Conservation (phyloP, 2,888 invertebrate genomes). For the Corbicula japonica region DNA sequence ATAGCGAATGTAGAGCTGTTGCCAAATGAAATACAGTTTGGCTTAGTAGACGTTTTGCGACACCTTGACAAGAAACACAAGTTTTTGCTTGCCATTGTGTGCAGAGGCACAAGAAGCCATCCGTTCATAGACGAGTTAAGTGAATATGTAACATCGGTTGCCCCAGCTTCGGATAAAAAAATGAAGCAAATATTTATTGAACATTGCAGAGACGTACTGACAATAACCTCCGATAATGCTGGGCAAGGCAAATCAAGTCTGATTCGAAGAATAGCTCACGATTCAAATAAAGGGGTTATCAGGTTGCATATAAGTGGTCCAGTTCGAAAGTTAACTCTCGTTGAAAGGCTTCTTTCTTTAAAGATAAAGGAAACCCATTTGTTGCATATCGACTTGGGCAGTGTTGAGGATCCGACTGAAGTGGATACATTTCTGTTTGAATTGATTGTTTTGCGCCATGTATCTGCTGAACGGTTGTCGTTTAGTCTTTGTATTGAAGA, state of each 20-base stretch:
- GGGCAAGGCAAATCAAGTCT: constrained; percentile 69
- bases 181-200: constrained; percentile 23
- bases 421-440: constrained; percentile 72
- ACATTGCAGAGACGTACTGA: constrained; percentile 44
- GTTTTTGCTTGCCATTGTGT: constrained; percentile 61
- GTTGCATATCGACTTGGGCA: constrained; percentile 72
- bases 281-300: constrained; percentile 15
- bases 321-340: constrained; percentile 42
- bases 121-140: constrained; percentile 61
- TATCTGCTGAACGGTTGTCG: constrained; percentile 46
- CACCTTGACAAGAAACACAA: constrained; percentile 13
- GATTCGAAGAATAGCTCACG: constrained; percentile 47
- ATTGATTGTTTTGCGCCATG: constrained; percentile 62
- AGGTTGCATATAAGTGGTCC: constrained; percentile 71
- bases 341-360: constrained; percentile 46
- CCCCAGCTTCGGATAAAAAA: constrained; percentile 35
- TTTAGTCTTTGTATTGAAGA: constrained; percentile 49
- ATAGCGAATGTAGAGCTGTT: constrained; percentile 69
- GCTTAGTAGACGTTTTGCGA: constrained; percentile 56
- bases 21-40: constrained; percentile 63
- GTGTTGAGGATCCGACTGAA: constrained; percentile 46
- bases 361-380: constrained; percentile 38
- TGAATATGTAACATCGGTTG: constrained; percentile 15
- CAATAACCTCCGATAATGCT: constrained; percentile 64
- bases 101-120: constrained; percentile 63